Base-by-base conservation (phyloP, 1,140 invertebrate species). In the Lordiphosa stackelbergi region DNA sequence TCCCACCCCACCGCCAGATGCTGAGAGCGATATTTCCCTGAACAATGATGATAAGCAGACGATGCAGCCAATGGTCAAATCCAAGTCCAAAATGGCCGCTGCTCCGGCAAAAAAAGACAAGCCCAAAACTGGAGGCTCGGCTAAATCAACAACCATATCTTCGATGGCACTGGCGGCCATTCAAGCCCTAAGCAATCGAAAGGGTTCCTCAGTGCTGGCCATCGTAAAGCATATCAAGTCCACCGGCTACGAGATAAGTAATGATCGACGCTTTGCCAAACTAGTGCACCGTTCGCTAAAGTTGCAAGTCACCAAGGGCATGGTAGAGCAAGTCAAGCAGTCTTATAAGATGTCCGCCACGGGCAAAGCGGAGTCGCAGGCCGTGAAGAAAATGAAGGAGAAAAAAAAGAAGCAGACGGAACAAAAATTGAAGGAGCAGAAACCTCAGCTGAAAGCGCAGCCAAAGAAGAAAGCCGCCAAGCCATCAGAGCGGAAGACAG, bases 1-100 rank as follows among this genome's bases (percentile, higher is more conserved):
- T 58, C 72, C 72, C 1, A 75, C 71, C 7, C 72, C 72, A 0
- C 71, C 71, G 5, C 72, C 71, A 8, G 71, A 71, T 37, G 37
- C 35, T 4, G 45, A 22, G 7, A 43, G 1, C 4, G 35, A 53
- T 11, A 53, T 38, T 4, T 46, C 24, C 10, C 0, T 53, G 12
- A 28, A 36, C 8, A 59, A 60, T n/a, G 31, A 38, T 1, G 10
- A 9, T 2, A 0, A 13, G 24, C 24, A 28, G 24, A 6, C 24
- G 24, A 28, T 7, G 24, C 24, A 28, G 28, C 28, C 28, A 31
- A 31, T 8, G 7, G 7, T 7, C 2, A 53, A 48, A 22, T 2
- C 12, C 4, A 37, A 54, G 7, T 10, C 12, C 2, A 73, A 56
- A 49, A 66, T 43, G 46, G 43, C 16, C 19, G 5, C 36, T 1